Evolutionary conservation across 2,113 vertebrate genomes (phyloP).

Genomic region (Seriola aureovittata): DNA sequence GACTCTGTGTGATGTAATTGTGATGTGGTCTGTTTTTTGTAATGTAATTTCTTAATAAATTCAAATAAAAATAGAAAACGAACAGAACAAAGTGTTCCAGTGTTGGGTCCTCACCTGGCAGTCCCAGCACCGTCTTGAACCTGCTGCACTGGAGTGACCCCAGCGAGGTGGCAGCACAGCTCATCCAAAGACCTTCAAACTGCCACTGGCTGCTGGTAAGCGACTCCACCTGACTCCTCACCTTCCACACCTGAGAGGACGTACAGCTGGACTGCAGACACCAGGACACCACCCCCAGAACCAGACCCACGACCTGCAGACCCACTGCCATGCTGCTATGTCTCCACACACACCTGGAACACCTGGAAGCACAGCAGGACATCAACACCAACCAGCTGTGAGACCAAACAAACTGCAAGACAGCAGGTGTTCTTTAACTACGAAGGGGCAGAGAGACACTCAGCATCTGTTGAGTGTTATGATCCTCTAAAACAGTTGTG

Average conservation of each 20-base stretch:
- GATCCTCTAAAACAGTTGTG: no score
- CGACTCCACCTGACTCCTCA: slow-evolving; percentile 58
- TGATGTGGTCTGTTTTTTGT: no score
- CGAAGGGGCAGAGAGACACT: background rate
- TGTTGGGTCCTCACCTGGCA: slow-evolving; percentile 81
- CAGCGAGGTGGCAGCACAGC: slow-evolving; percentile 79
- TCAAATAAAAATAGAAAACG: background rate
- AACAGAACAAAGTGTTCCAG: background rate
- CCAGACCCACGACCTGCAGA: slow-evolving; percentile 81
- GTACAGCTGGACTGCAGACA: slow-evolving; percentile 81
- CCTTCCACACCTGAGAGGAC: slow-evolving; percentile 85
- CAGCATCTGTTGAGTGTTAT: no score
- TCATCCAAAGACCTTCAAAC: slow-evolving; percentile 90
- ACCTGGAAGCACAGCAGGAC: background rate
- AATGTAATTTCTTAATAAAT: no score
- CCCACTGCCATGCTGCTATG: slow-evolving; percentile 55
- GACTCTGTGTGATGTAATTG: no score
- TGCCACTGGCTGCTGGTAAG: slow-evolving; percentile 77
- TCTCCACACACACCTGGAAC: background rate
- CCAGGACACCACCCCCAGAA: slow-evolving; percentile 84
- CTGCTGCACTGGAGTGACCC: slow-evolving; percentile 84
- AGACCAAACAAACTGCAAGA: background rate
- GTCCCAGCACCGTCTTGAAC: slow-evolving; percentile 84
- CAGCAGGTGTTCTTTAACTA: background rate
- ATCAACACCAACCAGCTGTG: background rate